phyloP scores from a whole-genome alignment of 2,797 vertebrate species.

The Coranthus polyacanthus region DNA sequence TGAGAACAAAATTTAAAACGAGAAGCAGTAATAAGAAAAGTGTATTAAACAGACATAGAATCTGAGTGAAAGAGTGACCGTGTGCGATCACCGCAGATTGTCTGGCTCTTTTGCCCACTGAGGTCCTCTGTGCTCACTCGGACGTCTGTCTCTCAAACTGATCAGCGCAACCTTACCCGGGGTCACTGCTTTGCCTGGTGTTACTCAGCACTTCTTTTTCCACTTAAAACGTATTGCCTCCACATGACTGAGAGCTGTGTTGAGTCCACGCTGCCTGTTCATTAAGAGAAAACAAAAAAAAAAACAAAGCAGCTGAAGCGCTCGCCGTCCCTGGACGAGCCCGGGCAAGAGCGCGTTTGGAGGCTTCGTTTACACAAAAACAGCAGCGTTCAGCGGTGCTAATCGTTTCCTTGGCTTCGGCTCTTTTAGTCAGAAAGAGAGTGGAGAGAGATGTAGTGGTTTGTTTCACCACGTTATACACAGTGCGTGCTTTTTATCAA shows the following conservation, averaged over 20 bases:
- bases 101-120: background rate
- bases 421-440: background rate
- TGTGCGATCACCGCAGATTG: background rate
- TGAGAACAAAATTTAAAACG: conserved; percentile 51
- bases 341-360: conserved; percentile 5
- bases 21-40: conserved; percentile 51
- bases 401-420: conserved; percentile 2
- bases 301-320: too few species aligned
- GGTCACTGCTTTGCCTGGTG: conserved; percentile 24
- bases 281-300: conserved; percentile 17
- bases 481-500: background rate
- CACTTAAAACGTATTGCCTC: conserved; percentile 29
- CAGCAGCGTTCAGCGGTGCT: conserved; percentile 3
- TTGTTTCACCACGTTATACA: background rate
- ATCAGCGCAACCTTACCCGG: conserved; percentile 52
- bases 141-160: conserved; percentile 58
- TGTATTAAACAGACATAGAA: conserved; percentile 50
- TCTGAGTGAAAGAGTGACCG: conserved; percentile 23
- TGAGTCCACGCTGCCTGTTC: conserved; percentile 9
- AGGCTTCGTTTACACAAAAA: conserved; percentile 29
- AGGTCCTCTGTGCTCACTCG: conserved; percentile 52
- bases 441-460: background rate
- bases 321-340: conserved; percentile 10
- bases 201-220: conserved; percentile 64
- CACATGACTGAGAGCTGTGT: conserved; percentile 33